phyloP scores from a whole-genome alignment of 2,888 invertebrate species.

The Drosophila monieri region DNA sequence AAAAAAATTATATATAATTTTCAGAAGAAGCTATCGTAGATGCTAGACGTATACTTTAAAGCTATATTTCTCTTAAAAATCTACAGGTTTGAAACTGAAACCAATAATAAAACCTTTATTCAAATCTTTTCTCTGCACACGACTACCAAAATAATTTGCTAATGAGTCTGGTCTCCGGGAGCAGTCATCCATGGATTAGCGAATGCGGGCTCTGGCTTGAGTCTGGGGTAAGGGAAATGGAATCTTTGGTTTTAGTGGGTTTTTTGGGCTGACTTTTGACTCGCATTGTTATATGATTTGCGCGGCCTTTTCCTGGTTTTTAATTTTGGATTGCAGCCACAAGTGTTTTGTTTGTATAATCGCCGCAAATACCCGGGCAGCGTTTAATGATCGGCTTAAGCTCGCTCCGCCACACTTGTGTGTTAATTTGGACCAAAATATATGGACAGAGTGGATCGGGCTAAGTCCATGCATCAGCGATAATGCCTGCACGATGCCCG shows the following conservation, averaged over 20 bases:
- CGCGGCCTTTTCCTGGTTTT: slow-evolving; percentile 66
- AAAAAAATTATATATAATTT: neutral
- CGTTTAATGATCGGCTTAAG: slow-evolving; percentile 61
- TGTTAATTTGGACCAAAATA: slow-evolving; percentile 46
- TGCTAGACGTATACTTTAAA: no score
- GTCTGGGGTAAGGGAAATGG: slow-evolving; percentile 37
- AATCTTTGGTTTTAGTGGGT: slow-evolving; percentile 31
- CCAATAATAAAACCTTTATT: neutral
- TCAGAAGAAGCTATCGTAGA: neutral
- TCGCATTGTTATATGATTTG: slow-evolving; percentile 71
- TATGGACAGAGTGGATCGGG: slow-evolving; percentile 29
- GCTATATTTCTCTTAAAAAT: no score
- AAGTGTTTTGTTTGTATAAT: slow-evolving; percentile 61
- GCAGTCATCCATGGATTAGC: slow-evolving; percentile 66
- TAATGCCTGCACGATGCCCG: slow-evolving; percentile 15
- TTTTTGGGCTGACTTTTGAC: slow-evolving; percentile 67
- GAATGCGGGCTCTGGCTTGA: slow-evolving; percentile 37
- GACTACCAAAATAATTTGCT: slow-evolving; percentile 60
- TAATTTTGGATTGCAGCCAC: slow-evolving; percentile 34
- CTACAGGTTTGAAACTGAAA: neutral
- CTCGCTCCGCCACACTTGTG: slow-evolving; percentile 46
- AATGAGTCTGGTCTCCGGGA: slow-evolving; percentile 59
- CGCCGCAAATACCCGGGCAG: slow-evolving; percentile 34
- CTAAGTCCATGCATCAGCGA: slow-evolving; percentile 36
- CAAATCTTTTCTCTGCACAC: slow-evolving; percentile 19